phyloP scores from a whole-genome alignment of 1,140 invertebrate species.

The Procambarus virginalis region DNA sequence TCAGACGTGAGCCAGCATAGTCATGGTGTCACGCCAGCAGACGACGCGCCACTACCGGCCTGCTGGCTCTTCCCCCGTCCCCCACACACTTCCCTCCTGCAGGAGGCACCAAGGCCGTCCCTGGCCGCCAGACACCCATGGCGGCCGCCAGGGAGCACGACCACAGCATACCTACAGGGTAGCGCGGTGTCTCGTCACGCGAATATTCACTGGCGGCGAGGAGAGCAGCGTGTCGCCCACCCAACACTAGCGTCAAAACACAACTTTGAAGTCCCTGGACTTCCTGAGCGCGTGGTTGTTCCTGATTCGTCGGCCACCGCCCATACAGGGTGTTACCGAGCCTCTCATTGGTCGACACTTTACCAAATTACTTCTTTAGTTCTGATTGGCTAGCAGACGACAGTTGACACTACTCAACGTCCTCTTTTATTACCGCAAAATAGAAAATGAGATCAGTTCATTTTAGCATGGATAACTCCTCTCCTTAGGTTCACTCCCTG shows the following conservation, averaged over 20 bases:
- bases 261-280: slow-evolving; percentile 19
- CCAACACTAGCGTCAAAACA: slow-evolving; percentile 16
- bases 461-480: too few relatives aligned
- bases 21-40: not conserved
- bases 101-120: too few relatives aligned
- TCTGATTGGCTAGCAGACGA: slow-evolving; percentile 37
- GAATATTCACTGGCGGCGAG: not conserved
- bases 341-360: not conserved
- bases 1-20: not conserved
- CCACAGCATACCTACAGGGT: not conserved
- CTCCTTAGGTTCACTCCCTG: too few relatives aligned
- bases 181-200: not conserved
- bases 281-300: slow-evolving; percentile 35
- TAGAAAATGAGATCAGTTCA: not conserved
- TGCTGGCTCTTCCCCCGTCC: not conserved
- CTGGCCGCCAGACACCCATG: not conserved
- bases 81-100: too few relatives aligned
- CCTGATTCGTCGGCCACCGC: not conserved
- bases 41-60: not conserved
- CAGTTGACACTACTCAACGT: not conserved
- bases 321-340: not conserved
- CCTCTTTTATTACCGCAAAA: not conserved
- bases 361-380: not conserved
- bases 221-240: too few relatives aligned
- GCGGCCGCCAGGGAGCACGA: not conserved